phyloP scores from a whole-genome alignment of 2,888 invertebrate genomes.

The Metellina segmentata region DNA sequence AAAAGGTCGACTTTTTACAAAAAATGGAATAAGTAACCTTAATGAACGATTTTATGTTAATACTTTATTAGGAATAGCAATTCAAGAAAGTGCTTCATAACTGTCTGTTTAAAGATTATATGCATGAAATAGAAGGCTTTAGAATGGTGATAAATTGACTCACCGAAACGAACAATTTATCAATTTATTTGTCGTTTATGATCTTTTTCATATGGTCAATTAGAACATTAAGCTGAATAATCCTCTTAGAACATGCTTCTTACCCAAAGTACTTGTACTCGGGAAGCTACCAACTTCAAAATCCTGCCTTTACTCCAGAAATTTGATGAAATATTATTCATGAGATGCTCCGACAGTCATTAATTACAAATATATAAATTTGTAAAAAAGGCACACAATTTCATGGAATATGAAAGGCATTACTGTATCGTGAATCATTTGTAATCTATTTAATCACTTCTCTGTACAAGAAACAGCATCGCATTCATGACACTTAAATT shows the following conservation, averaged over 20 bases:
- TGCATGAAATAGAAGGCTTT: no score
- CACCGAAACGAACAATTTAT: neutral
- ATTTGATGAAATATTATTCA: neutral
- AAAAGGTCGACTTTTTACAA: no score
- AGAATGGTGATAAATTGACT: no score
- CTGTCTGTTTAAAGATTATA: no score
- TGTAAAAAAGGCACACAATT: neutral
- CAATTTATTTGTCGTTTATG: neutral
- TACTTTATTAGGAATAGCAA: no score
- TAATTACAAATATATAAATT: slow-evolving; percentile 10
- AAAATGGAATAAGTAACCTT: no score
- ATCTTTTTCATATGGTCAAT: neutral
- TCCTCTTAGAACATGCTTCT: neutral
- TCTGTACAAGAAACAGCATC: neutral
- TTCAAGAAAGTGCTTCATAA: no score
- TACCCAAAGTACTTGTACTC: neutral
- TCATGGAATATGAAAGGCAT: neutral
- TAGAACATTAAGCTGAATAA: neutral
- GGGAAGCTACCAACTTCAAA: neutral
- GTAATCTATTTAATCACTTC: neutral
- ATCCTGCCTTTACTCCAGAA: neutral
- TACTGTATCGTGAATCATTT: neutral
- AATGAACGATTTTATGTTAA: no score
- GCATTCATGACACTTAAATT: neutral
- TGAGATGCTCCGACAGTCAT: neutral